Evolutionary conservation across 1,140 invertebrate species (phyloP).

Genomic region (Sycobia sp.): DNA sequence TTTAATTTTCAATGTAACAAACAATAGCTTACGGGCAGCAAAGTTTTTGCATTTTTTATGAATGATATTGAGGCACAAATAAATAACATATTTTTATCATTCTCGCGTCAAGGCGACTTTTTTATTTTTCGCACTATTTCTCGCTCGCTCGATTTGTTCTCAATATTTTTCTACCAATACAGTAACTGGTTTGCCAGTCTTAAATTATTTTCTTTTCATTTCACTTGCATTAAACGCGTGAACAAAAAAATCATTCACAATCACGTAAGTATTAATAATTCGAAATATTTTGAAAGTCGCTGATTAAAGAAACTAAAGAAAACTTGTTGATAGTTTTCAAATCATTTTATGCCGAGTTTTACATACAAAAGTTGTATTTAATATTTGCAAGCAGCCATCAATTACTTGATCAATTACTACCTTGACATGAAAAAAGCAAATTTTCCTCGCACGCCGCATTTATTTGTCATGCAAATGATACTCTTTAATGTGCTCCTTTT

Average conservation of each 20-base stretch:
- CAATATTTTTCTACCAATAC: too few relatives aligned
- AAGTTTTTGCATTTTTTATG: constrained; percentile 1
- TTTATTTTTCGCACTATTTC: constrained; percentile 2
- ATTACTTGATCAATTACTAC: not conserved
- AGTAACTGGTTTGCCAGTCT: too few relatives aligned
- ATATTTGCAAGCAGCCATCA: not conserved
- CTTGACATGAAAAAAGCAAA: not conserved
- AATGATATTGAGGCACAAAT: not conserved
- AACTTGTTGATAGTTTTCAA: too few relatives aligned
- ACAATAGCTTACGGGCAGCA: not conserved
- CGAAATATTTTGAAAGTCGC: too few relatives aligned
- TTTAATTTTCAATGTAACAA: constrained; percentile 10
- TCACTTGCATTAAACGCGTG: too few relatives aligned
- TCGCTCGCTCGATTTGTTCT: constrained; percentile 5
- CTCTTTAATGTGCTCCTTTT: constrained; percentile 15
- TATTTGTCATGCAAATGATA: constrained; percentile 28
- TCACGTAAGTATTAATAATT: too few relatives aligned
- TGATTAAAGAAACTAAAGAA: too few relatives aligned
- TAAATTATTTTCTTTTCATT: too few relatives aligned
- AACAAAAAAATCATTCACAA: too few relatives aligned
- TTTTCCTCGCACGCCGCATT: constrained; percentile 26
- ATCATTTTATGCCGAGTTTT: too few relatives aligned
- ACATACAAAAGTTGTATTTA: too few relatives aligned
- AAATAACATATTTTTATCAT: constrained; percentile 14
- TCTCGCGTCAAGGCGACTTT: constrained; percentile 31